These are phyloP conservation scores for Bacillus rossius DNA, from an alignment of 1,140 invertebrate genomes.

Conservation along the genomic window DNA sequence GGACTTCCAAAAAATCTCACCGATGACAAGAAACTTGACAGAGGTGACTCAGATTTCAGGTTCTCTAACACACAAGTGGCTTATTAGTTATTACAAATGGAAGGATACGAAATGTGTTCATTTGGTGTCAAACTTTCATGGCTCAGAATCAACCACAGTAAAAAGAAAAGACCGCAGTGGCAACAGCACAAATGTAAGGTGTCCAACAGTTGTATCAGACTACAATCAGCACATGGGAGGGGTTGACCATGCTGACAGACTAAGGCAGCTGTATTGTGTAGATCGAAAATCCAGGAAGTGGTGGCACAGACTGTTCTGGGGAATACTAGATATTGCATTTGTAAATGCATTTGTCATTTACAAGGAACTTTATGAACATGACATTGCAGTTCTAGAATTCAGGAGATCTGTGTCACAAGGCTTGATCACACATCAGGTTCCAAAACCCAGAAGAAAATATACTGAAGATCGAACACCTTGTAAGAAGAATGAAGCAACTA, in stretches of 20 bases:
- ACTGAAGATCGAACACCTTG: too few relatives aligned
- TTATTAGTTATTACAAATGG: slow-evolving; percentile 37
- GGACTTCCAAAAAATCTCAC: slow-evolving; percentile 17
- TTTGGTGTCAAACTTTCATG: slow-evolving; percentile 28
- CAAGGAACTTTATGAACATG: slow-evolving; percentile 12
- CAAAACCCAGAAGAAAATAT: neutral
- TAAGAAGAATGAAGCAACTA: too few relatives aligned
- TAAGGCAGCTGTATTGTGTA: slow-evolving; percentile 34
- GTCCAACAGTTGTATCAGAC: slow-evolving; percentile 31
- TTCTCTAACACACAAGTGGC: slow-evolving; percentile 26
- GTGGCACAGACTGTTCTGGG: slow-evolving; percentile 37
- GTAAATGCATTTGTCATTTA: slow-evolving; percentile 32
- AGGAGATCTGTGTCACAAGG: slow-evolving; percentile 11
- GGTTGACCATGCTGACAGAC: slow-evolving; percentile 38
- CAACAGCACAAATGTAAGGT: slow-evolving; percentile 14
- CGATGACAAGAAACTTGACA: slow-evolving; percentile 20
- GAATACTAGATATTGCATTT: slow-evolving; percentile 29
- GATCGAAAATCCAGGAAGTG: slow-evolving; percentile 36
- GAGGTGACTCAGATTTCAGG: slow-evolving; percentile 22
- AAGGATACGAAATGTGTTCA: slow-evolving; percentile 36
- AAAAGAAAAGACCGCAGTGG: slow-evolving; percentile 27
- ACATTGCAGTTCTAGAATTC: slow-evolving; percentile 4
- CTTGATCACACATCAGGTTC: slow-evolving; percentile 3
- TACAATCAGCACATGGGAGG: slow-evolving; percentile 39
- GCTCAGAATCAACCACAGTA: slow-evolving; percentile 18